A percentile compares a stretch with the other conserved stretches of the same genome.
These are phyloP conservation scores for Etheostoma perlongum DNA, from an alignment of 2,797 vertebrate genomes.

Conservation along the genomic window DNA sequence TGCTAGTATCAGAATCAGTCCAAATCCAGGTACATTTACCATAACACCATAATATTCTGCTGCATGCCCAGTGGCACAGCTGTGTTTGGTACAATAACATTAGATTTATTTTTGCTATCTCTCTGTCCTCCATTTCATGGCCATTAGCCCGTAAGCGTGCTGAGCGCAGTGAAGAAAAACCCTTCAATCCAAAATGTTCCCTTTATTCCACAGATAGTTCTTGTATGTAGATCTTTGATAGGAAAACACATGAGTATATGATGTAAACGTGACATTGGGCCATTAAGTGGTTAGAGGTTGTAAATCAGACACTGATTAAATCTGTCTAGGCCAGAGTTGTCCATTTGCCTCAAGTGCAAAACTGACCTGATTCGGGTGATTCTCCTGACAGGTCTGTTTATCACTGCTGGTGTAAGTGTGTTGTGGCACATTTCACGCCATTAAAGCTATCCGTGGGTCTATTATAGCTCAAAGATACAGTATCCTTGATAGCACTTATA, in stretches of 20 bases:
- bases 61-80: not conserved
- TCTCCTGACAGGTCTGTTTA: constrained; percentile 69
- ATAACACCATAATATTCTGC: not conserved
- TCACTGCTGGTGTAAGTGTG: constrained; percentile 48
- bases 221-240: constrained; percentile 53
- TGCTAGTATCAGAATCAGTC: constrained; percentile 8
- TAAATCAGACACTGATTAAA: constrained; percentile 77
- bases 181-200: constrained; percentile 13
- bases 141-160: constrained; percentile 31
- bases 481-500: constrained; percentile 33
- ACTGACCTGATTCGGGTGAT: constrained; percentile 71
- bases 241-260: constrained; percentile 64
- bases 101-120: constrained; percentile 21
- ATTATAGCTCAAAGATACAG: constrained; percentile 54
- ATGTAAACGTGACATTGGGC: constrained; percentile 50
- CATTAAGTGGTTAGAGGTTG: constrained; percentile 60
- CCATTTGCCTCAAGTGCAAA: constrained; percentile 71
- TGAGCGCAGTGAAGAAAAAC: constrained; percentile 24
- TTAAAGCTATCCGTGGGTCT: constrained; percentile 45
- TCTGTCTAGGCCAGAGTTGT: constrained; percentile 65
- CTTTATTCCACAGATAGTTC: constrained; percentile 31
- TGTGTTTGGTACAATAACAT: constrained; percentile 18
- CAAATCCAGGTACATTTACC: not conserved
- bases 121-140: constrained; percentile 22
- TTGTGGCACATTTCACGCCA: constrained; percentile 58